Conservation (phyloP, 2,113 vertebrate genomes). For the Mus musculus region DNA sequence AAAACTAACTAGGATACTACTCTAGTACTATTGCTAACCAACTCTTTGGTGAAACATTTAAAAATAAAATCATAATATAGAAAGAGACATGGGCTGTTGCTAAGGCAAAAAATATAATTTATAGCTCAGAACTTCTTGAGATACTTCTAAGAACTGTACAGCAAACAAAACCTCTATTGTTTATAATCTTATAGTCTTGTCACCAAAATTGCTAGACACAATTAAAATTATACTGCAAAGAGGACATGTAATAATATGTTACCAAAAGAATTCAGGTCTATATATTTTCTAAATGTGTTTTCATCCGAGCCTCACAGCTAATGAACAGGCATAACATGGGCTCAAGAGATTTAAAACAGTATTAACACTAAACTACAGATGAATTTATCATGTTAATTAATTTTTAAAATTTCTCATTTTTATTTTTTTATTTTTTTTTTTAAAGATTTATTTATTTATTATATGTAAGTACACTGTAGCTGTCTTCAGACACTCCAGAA, state of each 20-base stretch:
- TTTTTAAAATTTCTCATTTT: neutral
- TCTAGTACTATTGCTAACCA: neutral
- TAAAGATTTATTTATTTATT: too few species aligned
- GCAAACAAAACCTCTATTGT: neutral
- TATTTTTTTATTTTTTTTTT: too few species aligned
- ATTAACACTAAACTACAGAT: constrained; percentile 6
- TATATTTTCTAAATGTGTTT: neutral
- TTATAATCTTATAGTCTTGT: neutral
- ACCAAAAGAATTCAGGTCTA: neutral
- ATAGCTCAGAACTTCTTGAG: neutral
- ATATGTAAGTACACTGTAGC: too few species aligned
- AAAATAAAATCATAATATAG: constrained; percentile 7
- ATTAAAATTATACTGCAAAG: neutral
- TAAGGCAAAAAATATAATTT: constrained; percentile 16
- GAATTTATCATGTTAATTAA: neutral
- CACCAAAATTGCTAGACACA: neutral
- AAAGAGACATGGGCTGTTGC: neutral
- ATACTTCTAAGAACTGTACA: neutral
- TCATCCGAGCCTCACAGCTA: neutral
- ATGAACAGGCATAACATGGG: neutral
- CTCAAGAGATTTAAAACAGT: neutral
- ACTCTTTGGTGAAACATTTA: neutral
- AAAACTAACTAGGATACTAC: neutral
- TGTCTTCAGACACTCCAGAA: too few species aligned
- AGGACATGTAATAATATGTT: neutral